These are phyloP conservation scores for Varecia variegata DNA, from an alignment of 2,797 vertebrate species.

Conservation along the genomic window DNA sequence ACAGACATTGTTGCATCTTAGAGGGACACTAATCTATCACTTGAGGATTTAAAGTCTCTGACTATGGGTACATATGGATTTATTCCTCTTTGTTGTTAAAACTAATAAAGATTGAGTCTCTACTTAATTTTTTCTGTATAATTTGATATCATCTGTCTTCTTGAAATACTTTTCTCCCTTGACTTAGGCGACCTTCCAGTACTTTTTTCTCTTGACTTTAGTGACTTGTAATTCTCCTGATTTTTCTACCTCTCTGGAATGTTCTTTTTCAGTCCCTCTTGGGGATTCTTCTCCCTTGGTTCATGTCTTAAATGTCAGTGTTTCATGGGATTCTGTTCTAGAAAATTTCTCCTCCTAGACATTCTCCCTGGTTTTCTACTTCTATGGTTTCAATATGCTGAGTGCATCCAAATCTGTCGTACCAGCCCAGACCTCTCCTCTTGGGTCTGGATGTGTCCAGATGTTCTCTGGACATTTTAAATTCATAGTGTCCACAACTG, in stretches of 20 bases:
- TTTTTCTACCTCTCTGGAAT: not conserved
- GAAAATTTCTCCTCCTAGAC: not conserved
- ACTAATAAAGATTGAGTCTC: not conserved
- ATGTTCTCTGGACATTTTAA: not conserved
- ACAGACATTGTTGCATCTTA: not conserved
- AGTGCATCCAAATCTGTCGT: not conserved
- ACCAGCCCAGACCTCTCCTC: not conserved
- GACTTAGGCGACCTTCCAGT: not conserved
- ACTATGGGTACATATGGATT: not conserved
- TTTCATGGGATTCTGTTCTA: not conserved
- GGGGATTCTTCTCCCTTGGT: not conserved
- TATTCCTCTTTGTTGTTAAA: not conserved
- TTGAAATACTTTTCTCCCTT: not conserved
- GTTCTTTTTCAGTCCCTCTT: not conserved
- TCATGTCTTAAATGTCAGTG: not conserved
- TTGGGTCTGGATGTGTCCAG: not conserved
- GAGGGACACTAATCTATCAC: not conserved
- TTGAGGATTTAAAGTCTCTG: not conserved
- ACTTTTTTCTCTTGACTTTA: not conserved
- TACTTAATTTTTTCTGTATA: not conserved
- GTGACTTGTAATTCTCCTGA: not conserved
- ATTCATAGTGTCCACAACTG: not conserved
- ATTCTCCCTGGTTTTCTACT: not conserved
- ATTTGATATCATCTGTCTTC: constrained; percentile 12
- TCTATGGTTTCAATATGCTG: not conserved